These are phyloP conservation scores for Mobula hypostoma DNA, from an alignment of 2,113 vertebrate genomes.

Conservation along the genomic window DNA sequence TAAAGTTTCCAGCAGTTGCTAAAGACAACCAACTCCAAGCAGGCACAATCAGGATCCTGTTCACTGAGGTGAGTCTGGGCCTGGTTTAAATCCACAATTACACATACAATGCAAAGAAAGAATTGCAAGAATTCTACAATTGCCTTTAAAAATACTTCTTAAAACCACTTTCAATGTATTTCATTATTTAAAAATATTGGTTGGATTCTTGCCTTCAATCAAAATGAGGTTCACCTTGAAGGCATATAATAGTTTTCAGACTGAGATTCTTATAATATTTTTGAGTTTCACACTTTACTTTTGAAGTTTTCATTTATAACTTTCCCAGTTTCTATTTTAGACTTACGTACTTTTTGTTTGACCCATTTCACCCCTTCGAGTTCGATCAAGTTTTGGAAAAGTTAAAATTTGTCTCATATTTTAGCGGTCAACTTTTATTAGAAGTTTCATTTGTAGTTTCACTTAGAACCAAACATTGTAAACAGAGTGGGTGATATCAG, in stretches of 20 bases:
- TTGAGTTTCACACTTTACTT: not conserved
- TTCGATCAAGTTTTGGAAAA: constrained; percentile 33
- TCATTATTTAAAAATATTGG: not conserved
- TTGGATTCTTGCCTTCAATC: not conserved
- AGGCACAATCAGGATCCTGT: not conserved
- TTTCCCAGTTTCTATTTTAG: constrained; percentile 37
- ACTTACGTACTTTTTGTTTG: constrained; percentile 27
- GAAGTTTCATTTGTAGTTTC: constrained; percentile 29
- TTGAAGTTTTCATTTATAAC: constrained; percentile 5
- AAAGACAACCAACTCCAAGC: not conserved
- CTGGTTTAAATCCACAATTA: too few species aligned
- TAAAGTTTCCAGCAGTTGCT: not conserved
- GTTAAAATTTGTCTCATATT: not conserved
- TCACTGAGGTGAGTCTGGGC: too few species aligned
- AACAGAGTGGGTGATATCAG: constrained; percentile 26
- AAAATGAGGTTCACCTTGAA: too few species aligned
- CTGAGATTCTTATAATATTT: not conserved
- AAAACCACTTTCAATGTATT: not conserved
- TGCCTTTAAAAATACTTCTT: not conserved
- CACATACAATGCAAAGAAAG: not conserved
- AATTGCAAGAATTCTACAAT: not conserved
- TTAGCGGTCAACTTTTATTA: constrained; percentile 10
- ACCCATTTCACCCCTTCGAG: not conserved
- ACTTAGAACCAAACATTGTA: constrained; percentile 11
- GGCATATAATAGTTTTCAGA: not conserved